These are phyloP conservation scores for Eupleurogrammus muticus DNA, from an alignment of 2,797 vertebrate species.

Conservation along the genomic window DNA sequence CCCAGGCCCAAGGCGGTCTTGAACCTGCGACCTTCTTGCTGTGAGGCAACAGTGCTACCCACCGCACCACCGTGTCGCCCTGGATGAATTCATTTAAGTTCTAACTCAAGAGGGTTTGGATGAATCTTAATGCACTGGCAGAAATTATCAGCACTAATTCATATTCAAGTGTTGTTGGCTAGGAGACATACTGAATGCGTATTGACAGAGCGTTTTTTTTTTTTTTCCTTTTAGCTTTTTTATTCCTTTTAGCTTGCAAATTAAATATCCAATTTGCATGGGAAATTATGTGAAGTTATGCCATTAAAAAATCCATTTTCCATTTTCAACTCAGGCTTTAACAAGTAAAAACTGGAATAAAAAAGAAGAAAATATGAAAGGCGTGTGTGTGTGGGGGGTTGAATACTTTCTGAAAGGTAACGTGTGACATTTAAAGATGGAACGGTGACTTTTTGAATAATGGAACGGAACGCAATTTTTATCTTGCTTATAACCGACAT, in stretches of 20 bases:
- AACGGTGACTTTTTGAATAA: slow-evolving; percentile 36
- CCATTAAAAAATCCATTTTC: neutral
- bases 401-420: slow-evolving; percentile 21
- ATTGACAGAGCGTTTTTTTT: slow-evolving; percentile 6
- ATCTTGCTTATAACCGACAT: slow-evolving; percentile 30
- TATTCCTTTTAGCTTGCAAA: slow-evolving; percentile 5
- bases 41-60: too few relatives aligned
- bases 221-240: too few relatives aligned
- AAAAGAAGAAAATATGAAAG: neutral
- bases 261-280: slow-evolving; percentile 10
- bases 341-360: neutral
- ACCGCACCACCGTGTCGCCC: too few relatives aligned
- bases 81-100: neutral
- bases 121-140: neutral
- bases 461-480: slow-evolving; percentile 23
- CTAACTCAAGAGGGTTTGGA: neutral
- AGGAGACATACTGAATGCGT: neutral
- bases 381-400: neutral
- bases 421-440: slow-evolving; percentile 43
- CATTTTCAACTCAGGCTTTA: slow-evolving; percentile 1
- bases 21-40: too few relatives aligned
- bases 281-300: slow-evolving; percentile 4
- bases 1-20: too few relatives aligned
- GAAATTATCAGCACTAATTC: neutral
- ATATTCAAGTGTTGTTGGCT: neutral